Evolutionary conservation across 2,797 vertebrate species (phyloP).

Genomic region (Cyclura pinguis): DNA sequence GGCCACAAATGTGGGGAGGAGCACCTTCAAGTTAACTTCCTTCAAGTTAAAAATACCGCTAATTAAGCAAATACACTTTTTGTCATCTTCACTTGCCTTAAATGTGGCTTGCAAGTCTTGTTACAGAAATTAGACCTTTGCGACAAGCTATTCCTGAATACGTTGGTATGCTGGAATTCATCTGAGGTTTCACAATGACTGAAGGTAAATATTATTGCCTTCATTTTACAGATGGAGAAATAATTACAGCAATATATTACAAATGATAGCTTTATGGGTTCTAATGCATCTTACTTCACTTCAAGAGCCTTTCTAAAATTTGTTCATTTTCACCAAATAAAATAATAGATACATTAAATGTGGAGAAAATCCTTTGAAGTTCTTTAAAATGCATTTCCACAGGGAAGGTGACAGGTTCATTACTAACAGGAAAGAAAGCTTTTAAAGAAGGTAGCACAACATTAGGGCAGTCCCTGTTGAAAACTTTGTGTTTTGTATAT

Average conservation of each 20-base stretch:
- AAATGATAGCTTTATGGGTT: neutral
- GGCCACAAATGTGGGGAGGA: neutral
- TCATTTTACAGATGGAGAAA: constrained; percentile 30
- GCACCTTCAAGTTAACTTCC: too few relatives aligned
- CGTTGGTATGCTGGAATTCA: neutral
- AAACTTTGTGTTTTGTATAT: neutral
- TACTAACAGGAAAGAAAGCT: constrained; percentile 3
- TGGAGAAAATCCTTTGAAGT: neutral
- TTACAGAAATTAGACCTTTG: neutral
- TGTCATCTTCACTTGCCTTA: neutral
- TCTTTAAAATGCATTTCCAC: neutral
- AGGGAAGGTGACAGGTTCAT: neutral
- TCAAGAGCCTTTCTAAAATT: constrained; percentile 4
- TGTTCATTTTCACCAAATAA: constrained; percentile 13
- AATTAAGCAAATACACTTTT: neutral
- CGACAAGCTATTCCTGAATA: neutral
- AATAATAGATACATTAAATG: neutral
- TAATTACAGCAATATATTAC: constrained; percentile 7
- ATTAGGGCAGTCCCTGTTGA: neutral
- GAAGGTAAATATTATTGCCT: constrained; percentile 12
- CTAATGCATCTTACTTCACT: constrained; percentile 11
- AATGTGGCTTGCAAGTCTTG: neutral
- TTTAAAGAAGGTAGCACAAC: constrained; percentile 36
- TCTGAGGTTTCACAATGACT: neutral
- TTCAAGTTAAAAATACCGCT: neutral